Base-by-base conservation (phyloP, 2,888 invertebrate species). In the Himalopsyche japonica region DNA sequence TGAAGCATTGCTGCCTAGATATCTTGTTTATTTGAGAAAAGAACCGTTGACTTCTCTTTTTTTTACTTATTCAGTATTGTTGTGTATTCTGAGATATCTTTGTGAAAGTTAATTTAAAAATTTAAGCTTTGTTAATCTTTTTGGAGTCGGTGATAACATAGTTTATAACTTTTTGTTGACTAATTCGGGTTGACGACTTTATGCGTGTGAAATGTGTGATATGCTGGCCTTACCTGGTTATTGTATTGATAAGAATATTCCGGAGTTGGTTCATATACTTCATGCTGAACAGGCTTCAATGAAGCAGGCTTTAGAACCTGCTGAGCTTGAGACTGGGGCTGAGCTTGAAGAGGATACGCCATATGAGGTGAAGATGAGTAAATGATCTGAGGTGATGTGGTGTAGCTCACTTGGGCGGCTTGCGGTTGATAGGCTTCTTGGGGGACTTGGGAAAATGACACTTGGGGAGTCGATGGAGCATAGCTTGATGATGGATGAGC, bases 231-330 rank as follows among this genome's bases (percentile, higher is more conserved):
- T 12, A 84, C 84, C 79, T 79, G 82, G 10, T 43, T 48, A 18
- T 80, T 81, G 32, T 78, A 85, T 10, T 76, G 43, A 78, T 79
- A 85, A 18, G 81, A 20, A 78, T 83, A 85, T 78, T 85, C 83
- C 15, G 78, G 47, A 20, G 30, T 82, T 24, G n/a, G 4, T 20
- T 80, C 80, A 24, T 80, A 78, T 24, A 77, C 37, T 49, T 83
- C 83, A 24, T 82, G 78, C 77, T 81, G 81, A 2, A 70, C 70
- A 8, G 70, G 43, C 18, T 80, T 70, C 20, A 24, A 34, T 10
- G 48, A 12, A 27, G 47, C 15, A 30, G 27, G 47, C 27, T 48
- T 79, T 0, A 24, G 12, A 12, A 8, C 47, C 18, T 43, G 70
- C 12, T 24, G 24, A 30, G 70, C 12, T 30, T 79, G 79, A 8